Evolutionary conservation across 2,113 vertebrate species (phyloP).

Genomic region (Eira barbara): DNA sequence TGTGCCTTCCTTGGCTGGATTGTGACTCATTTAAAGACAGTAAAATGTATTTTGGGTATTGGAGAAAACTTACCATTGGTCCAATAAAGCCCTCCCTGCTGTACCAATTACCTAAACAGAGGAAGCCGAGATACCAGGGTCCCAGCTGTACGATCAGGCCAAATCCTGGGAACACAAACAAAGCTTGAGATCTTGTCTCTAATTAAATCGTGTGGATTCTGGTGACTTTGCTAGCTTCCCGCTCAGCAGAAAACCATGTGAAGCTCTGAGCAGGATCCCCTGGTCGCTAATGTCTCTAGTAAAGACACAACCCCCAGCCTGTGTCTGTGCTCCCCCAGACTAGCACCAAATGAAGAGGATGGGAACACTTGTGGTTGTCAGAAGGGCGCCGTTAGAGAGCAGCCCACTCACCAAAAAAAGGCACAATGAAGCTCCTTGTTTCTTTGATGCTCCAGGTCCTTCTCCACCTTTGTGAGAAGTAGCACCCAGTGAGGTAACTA

Average conservation of each 20-base stretch:
- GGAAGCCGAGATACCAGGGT: conserved; percentile 43
- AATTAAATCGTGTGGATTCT: conserved; percentile 74
- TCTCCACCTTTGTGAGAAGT: background rate
- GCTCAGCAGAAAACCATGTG: conserved; percentile 48
- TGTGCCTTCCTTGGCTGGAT: conserved; percentile 21
- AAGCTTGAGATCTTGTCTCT: conserved; percentile 73
- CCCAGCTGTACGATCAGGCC: conserved; percentile 53
- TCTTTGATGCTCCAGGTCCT: no score
- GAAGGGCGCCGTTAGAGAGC: conserved; percentile 1
- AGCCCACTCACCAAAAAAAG: background rate
- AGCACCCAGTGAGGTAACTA: background rate
- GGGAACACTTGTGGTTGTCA: background rate
- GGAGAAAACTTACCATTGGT: conserved; percentile 38
- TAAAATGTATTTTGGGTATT: conserved; percentile 49
- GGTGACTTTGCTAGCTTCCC: conserved; percentile 60
- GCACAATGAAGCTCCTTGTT: background rate
- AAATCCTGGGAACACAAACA: conserved; percentile 65
- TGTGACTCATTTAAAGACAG: conserved; percentile 42
- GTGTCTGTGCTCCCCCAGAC: conserved; percentile 22
- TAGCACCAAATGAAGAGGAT: conserved; percentile 18
- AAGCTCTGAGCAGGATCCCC: conserved; percentile 54
- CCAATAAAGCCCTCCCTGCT: conserved; percentile 60
- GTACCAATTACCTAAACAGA: conserved; percentile 70
- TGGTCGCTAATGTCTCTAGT: conserved; percentile 64
- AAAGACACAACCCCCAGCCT: conserved; percentile 51